These are phyloP conservation scores for Hippolais icterina DNA, from an alignment of 2,113 vertebrate species.

Conservation along the genomic window DNA sequence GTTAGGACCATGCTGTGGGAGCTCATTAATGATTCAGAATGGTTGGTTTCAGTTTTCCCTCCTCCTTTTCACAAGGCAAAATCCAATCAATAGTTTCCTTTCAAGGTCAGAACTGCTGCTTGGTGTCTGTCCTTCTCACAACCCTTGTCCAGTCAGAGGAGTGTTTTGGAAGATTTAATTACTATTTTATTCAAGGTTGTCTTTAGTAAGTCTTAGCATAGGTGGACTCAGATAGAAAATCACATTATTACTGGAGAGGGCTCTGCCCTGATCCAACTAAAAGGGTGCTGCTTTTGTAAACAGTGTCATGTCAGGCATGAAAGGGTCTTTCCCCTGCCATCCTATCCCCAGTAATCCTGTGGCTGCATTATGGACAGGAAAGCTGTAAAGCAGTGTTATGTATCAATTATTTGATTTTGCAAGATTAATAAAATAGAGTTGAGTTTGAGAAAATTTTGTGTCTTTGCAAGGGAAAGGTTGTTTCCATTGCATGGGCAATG, in stretches of 20 bases:
- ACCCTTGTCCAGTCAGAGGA: background rate
- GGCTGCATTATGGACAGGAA: background rate
- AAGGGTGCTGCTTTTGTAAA: background rate
- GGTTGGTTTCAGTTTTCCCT: conserved; percentile 80
- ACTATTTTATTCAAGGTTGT: background rate
- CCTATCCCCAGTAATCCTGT: background rate
- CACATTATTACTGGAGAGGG: background rate
- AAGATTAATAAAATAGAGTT: background rate
- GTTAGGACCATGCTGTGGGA: conserved; percentile 32
- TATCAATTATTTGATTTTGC: background rate
- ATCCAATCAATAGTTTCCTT: conserved; percentile 78
- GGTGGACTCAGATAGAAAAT: background rate
- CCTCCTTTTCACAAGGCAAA: conserved; percentile 71
- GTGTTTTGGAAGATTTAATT: conserved; percentile 22
- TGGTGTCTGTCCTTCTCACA: background rate
- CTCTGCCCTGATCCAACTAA: background rate
- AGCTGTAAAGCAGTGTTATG: background rate
- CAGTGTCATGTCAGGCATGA: background rate
- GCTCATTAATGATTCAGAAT: conserved; percentile 88
- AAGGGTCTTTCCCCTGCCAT: background rate
- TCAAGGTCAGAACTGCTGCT: conserved; percentile 82
- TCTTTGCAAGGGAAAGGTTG: background rate
- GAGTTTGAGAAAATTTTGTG: background rate
- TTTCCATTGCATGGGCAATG: background rate
- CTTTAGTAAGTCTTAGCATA: background rate